A percentile compares a stretch with the other conserved stretches of the same genome.
These are phyloP conservation scores for Orthosia gothica DNA, from an alignment of 2,888 invertebrate species.

Conservation along the genomic window DNA sequence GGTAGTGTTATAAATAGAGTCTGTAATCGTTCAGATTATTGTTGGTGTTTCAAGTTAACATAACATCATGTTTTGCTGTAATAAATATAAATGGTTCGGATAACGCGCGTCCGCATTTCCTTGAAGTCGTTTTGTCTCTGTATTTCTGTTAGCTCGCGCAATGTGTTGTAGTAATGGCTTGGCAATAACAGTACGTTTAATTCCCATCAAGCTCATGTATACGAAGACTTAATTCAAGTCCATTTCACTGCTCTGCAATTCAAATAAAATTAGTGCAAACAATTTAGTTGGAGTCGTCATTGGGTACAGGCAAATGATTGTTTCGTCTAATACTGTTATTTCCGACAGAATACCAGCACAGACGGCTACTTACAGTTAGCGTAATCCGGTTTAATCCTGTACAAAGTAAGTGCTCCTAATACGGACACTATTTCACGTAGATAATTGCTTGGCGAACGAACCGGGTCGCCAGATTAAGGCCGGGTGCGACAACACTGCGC, in stretches of 20 bases:
- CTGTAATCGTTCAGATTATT: slow-evolving; percentile 39
- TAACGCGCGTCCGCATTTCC: slow-evolving; percentile 26
- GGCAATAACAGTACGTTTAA: slow-evolving; percentile 54
- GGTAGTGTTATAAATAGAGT: slow-evolving; percentile 28
- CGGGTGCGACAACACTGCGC: slow-evolving; percentile 73
- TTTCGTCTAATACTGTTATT: slow-evolving; percentile 74
- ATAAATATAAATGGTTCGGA: slow-evolving; percentile 50
- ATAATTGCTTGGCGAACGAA: slow-evolving; percentile 87
- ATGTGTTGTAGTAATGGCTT: slow-evolving; percentile 27
- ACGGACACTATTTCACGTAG: slow-evolving; percentile 88
- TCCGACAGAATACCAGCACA: slow-evolving; percentile 75
- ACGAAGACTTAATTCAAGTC: slow-evolving; percentile 53
- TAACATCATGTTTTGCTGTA: slow-evolving; percentile 24
- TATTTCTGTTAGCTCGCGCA: slow-evolving; percentile 44
- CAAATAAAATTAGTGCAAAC: slow-evolving; percentile 65
- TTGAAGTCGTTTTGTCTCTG: slow-evolving; percentile 49
- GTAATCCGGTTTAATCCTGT: slow-evolving; percentile 86
- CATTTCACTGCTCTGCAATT: slow-evolving; percentile 52
- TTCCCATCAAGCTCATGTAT: slow-evolving; percentile 51
- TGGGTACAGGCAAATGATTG: slow-evolving; percentile 61
- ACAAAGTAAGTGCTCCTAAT: slow-evolving; percentile 88
- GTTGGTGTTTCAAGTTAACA: slow-evolving; percentile 25
- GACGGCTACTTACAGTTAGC: slow-evolving; percentile 83
- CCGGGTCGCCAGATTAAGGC: slow-evolving; percentile 79
- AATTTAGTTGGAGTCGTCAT: slow-evolving; percentile 52